Conservation (phyloP, 2,888 invertebrate genomes). For the Lepidochitona cinerea region DNA sequence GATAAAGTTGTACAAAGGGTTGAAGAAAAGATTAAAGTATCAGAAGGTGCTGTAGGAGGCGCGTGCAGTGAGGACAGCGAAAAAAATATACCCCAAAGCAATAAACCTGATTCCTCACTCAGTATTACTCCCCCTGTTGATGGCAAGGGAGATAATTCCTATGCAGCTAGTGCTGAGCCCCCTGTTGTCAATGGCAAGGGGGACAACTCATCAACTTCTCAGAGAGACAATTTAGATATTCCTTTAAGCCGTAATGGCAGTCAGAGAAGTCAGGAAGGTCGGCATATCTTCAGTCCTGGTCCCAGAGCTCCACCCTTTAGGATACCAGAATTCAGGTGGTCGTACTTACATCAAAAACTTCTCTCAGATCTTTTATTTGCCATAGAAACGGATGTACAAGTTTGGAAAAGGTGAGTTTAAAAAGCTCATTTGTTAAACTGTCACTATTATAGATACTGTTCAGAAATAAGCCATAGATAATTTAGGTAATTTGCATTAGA, state of each 20-base stretch:
- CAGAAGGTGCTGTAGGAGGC: neutral
- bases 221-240: neutral
- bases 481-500: too few relatives aligned
- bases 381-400: conserved; percentile 97
- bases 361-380: conserved; percentile 97
- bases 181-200: too few relatives aligned
- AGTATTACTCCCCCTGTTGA: too few relatives aligned
- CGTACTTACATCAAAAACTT: conserved; percentile 96
- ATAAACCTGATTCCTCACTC: too few relatives aligned
- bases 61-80: neutral
- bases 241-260: conserved; percentile 17
- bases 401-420: conserved; percentile 80
- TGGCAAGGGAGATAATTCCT: too few relatives aligned
- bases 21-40: neutral
- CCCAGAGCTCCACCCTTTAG: conserved; percentile 80
- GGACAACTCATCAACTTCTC: too few relatives aligned
- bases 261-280: conserved; percentile 38
- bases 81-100: neutral
- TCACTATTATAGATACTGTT: too few relatives aligned
- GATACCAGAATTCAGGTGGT: conserved; percentile 99
- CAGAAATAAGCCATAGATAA: too few relatives aligned
- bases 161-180: too few relatives aligned
- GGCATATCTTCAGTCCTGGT: conserved; percentile 67
- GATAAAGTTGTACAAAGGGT: conserved; percentile 12
- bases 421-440: too few relatives aligned